phyloP scores from a whole-genome alignment of 2,888 invertebrate species.

The Psococerastis gibbosa region DNA sequence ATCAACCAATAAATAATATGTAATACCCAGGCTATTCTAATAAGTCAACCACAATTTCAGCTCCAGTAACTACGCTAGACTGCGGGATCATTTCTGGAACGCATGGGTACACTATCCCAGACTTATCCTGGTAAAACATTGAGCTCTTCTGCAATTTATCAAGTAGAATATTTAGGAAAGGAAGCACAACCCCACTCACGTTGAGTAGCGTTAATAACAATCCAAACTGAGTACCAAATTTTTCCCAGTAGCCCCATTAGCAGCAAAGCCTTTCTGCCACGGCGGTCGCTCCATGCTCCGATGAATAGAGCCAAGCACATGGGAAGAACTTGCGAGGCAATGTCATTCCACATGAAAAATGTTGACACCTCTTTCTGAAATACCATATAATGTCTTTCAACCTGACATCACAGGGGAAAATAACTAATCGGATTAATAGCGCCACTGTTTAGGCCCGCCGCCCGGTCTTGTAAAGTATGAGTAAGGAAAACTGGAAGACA shows the following conservation, averaged over 20 bases:
- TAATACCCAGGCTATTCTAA: too few species aligned
- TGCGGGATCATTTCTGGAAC: too few species aligned
- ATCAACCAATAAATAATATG: too few species aligned
- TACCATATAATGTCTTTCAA: background rate
- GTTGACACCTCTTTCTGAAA: slow-evolving; percentile 46
- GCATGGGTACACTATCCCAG: too few species aligned
- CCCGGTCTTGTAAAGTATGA: too few species aligned
- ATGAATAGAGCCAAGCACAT: slow-evolving; percentile 58
- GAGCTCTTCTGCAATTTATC: too few species aligned
- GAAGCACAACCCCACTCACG: slow-evolving; percentile 28
- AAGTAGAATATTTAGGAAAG: too few species aligned
- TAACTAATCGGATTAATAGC: background rate
- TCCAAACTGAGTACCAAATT: slow-evolving; percentile 52
- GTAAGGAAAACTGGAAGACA: too few species aligned
- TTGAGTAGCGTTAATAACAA: slow-evolving; percentile 46
- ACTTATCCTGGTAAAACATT: too few species aligned
- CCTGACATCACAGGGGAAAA: too few species aligned
- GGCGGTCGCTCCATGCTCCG: slow-evolving; percentile 64
- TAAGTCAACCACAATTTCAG: too few species aligned
- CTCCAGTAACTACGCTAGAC: too few species aligned
- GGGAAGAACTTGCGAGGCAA: slow-evolving; percentile 52
- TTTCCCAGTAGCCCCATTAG: slow-evolving; percentile 54
- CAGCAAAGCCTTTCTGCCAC: slow-evolving; percentile 54
- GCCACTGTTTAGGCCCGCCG: slow-evolving; percentile 3
- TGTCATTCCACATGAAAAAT: slow-evolving; percentile 61